Percentiles rank a stretch among this genome's conserved stretches.
phyloP scores from a whole-genome alignment of 1,140 invertebrate species.

The Marisa cornuarietis region DNA sequence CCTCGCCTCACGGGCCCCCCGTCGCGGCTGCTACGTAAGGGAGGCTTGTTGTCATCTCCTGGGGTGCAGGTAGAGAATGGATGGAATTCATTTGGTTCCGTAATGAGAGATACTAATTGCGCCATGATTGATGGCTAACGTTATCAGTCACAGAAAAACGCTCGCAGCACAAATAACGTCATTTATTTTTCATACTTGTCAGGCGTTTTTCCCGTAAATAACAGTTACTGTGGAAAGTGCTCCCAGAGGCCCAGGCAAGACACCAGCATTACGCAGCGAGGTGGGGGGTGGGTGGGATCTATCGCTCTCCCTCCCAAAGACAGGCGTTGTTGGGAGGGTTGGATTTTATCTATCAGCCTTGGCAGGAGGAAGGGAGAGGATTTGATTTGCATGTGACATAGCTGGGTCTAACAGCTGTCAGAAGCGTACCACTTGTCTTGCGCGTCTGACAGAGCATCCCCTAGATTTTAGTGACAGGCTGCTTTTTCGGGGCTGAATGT shows the following conservation, averaged over 20 bases:
- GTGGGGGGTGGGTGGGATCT: slow-evolving; percentile 1
- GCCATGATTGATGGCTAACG: slow-evolving; percentile 54
- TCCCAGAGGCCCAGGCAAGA: slow-evolving; percentile 40
- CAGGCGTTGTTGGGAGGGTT: background rate
- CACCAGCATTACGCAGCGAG: background rate
- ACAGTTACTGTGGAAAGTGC: slow-evolving; percentile 53
- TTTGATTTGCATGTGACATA: slow-evolving; percentile 40
- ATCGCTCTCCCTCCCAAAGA: no score
- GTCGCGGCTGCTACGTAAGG: background rate
- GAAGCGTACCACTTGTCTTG: slow-evolving; percentile 27
- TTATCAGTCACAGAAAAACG: slow-evolving; percentile 50
- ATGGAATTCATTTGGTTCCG: slow-evolving; percentile 48
- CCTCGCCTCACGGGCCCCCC: background rate
- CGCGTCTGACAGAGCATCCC: slow-evolving; percentile 28
- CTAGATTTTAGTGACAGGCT: slow-evolving; percentile 30
- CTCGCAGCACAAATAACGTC: slow-evolving; percentile 56
- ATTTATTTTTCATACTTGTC: slow-evolving; percentile 63
- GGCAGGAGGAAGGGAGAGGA: background rate
- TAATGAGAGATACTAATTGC: slow-evolving; percentile 61
- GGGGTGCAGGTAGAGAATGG: slow-evolving; percentile 29
- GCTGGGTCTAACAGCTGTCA: slow-evolving; percentile 32
- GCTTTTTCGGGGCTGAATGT: slow-evolving; percentile 12
- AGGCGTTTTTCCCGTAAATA: slow-evolving; percentile 53
- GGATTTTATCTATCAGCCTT: slow-evolving; percentile 36
- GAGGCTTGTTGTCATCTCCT: slow-evolving; percentile 10